Evolutionary conservation across 2,888 invertebrate species (phyloP).

Genomic region (Bimastos eiseni): DNA sequence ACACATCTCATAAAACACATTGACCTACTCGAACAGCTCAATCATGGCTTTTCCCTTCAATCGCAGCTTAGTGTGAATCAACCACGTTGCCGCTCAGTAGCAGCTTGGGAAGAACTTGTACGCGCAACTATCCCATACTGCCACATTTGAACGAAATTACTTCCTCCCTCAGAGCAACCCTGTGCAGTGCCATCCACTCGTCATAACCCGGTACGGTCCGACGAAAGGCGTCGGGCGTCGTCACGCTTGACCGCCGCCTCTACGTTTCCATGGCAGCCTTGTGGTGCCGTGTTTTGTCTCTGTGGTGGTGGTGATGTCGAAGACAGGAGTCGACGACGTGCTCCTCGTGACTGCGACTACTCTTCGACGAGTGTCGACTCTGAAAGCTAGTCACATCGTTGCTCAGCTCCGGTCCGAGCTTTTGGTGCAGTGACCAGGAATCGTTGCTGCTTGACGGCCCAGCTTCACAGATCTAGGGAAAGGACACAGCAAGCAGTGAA

Average conservation of each 20-base stretch:
- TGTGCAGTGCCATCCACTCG: neutral
- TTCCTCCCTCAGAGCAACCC: neutral
- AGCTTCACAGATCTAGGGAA: neutral
- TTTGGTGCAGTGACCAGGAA: neutral
- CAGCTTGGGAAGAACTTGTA: neutral
- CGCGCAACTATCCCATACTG: neutral
- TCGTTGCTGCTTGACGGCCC: neutral
- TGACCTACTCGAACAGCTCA: neutral
- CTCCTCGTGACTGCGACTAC: neutral
- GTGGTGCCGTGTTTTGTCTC: conserved; percentile 24
- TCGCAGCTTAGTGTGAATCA: neutral
- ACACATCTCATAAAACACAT: neutral
- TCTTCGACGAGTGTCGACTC: neutral
- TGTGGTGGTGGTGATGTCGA: neutral
- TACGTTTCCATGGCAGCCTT: conserved; percentile 17
- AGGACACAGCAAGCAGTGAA: neutral
- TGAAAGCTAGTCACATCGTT: neutral
- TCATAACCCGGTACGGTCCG: conserved; percentile 8
- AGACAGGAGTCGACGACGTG: conserved; percentile 14
- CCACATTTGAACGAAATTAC: conserved; percentile 13
- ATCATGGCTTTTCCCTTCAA: neutral
- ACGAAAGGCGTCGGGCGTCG: neutral
- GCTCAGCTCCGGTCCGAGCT: neutral
- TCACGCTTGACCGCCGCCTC: neutral
- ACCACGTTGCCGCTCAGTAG: neutral